Conservation (phyloP, 2,888 invertebrate genomes). For the Zonitis immaculata region DNA sequence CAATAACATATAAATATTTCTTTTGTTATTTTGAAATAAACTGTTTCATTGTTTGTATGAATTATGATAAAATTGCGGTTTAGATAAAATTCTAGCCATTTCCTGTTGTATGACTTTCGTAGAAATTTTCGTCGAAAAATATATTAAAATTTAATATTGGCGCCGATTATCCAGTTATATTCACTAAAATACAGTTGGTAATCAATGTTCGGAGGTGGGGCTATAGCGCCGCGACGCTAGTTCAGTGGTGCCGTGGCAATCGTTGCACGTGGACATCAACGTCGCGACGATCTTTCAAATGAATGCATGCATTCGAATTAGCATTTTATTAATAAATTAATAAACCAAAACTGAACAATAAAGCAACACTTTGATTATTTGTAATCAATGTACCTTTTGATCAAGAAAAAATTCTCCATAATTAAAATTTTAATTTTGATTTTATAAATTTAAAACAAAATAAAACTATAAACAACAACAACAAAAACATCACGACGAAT, state of each 20-base stretch:
- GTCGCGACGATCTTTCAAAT: conserved; percentile 4
- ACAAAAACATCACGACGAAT: conserved; percentile 3
- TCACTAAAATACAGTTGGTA: conserved; percentile 44
- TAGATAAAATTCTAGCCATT: conserved; percentile 7
- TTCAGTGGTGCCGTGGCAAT: conserved; percentile 43
- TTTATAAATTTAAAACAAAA: too few species aligned
- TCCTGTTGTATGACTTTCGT: too few species aligned
- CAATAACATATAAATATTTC: too few species aligned
- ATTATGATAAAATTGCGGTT: conserved; percentile 16
- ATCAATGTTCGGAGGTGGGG: conserved; percentile 47
- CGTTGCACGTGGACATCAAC: conserved; percentile 40
- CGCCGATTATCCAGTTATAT: conserved; percentile 44
- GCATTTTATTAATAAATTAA: neutral
- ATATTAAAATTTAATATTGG: conserved; percentile 40
- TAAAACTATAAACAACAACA: neutral
- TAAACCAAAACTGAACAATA: neutral
- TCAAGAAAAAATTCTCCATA: too few species aligned
- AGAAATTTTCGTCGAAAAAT: too few species aligned
- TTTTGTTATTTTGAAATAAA: too few species aligned
- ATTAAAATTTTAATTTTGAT: too few species aligned
- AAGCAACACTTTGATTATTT: neutral
- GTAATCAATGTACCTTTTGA: neutral
- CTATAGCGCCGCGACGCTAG: conserved; percentile 40
- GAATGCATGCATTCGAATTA: conserved; percentile 21
- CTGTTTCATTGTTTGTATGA: too few species aligned